Conservation (phyloP, 2,797 vertebrate species). For the Bovichtus variegatus region DNA sequence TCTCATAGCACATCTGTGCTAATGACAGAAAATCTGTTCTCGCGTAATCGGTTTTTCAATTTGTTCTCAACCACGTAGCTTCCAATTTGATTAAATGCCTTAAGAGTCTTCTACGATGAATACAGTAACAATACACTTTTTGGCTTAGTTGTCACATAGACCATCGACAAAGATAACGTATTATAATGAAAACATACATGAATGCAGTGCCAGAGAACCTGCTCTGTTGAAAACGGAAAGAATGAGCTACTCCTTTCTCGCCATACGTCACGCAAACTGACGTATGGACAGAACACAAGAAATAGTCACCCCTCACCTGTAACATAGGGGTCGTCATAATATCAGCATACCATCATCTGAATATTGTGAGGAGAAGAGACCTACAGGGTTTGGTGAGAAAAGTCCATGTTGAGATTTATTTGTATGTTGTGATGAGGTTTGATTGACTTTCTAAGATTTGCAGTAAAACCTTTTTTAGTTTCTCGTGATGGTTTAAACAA, state of each 20-base stretch:
- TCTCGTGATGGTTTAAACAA: neutral
- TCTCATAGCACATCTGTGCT: neutral
- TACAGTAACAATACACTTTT: conserved; percentile 2
- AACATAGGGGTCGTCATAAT: neutral
- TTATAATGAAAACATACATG: neutral
- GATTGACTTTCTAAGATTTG: neutral
- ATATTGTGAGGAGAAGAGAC: neutral
- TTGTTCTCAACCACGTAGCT: neutral
- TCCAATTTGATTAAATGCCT: neutral
- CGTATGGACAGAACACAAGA: neutral
- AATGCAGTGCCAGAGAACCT: neutral
- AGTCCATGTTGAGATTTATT: neutral
- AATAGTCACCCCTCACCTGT: neutral
- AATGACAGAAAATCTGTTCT: neutral
- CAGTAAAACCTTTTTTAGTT: neutral
- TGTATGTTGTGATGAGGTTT: neutral
- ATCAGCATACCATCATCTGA: neutral
- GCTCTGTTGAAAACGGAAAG: neutral
- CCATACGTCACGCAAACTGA: neutral
- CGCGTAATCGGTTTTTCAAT: no score
- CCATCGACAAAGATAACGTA: neutral
- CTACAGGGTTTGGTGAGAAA: neutral
- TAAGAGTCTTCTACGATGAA: neutral
- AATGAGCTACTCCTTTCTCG: neutral
- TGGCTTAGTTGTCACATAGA: neutral